Conservation (phyloP, 1,140 invertebrate genomes). For the Trichoplusia ni region DNA sequence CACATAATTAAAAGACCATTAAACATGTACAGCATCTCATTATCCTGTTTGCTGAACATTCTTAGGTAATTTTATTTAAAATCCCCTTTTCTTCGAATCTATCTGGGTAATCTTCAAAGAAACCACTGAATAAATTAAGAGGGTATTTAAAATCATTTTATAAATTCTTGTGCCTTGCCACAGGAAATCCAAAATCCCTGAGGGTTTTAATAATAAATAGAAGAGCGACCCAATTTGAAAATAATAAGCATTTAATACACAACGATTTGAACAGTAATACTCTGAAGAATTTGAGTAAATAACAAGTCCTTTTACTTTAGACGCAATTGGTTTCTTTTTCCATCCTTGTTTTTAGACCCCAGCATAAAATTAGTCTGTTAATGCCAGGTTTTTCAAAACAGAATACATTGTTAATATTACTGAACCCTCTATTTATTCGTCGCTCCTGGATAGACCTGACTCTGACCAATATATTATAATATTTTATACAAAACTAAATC, state of each 20-base stretch:
- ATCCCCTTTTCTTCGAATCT: slow-evolving; percentile 20
- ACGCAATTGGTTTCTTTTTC: slow-evolving; percentile 18
- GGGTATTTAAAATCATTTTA: slow-evolving; percentile 45
- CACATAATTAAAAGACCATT: neutral
- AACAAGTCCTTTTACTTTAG: neutral
- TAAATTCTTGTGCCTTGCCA: slow-evolving; percentile 30
- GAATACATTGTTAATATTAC: too few relatives aligned
- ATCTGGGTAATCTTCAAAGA: slow-evolving; percentile 38
- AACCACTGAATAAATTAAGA: slow-evolving; percentile 42
- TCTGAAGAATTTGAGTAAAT: neutral
- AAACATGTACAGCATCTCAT: neutral
- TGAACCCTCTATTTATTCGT: neutral
- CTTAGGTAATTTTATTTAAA: slow-evolving; percentile 25
- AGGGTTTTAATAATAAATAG: slow-evolving; percentile 44
- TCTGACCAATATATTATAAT: too few relatives aligned
- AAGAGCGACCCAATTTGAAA: slow-evolving; percentile 15
- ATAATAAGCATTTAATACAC: slow-evolving; percentile 29
- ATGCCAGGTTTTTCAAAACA: slow-evolving; percentile 13
- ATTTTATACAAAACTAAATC: slow-evolving; percentile 40
- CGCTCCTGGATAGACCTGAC: too few relatives aligned
- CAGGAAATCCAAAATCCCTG: slow-evolving; percentile 24
- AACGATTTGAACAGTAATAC: slow-evolving; percentile 9
- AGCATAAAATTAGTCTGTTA: slow-evolving; percentile 7
- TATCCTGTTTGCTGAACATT: slow-evolving; percentile 13
- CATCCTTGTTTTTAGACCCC: neutral